Conservation (phyloP, 2,888 invertebrate genomes). For the Tortricodes alternella region DNA sequence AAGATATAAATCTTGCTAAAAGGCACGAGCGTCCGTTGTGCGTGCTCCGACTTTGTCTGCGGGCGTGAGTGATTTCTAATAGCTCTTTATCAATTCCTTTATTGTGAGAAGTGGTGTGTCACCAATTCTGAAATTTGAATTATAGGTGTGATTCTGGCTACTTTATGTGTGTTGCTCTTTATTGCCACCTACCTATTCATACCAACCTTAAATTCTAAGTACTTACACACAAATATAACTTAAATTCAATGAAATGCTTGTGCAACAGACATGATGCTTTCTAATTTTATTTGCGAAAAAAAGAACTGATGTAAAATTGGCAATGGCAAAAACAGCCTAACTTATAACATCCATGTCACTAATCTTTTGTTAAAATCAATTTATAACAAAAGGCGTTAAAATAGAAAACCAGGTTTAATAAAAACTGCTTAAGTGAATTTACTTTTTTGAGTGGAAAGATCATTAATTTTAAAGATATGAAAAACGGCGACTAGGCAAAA, state of each 20-base stretch:
- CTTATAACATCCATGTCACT: conserved; percentile 43
- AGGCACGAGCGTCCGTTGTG: conserved; percentile 60
- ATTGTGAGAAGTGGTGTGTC: conserved; percentile 55
- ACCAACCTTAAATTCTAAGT: conserved; percentile 9
- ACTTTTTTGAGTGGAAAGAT: conserved; percentile 14
- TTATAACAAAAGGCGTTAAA: conserved; percentile 61
- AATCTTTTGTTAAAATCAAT: conserved; percentile 57
- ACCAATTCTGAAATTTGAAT: conserved; percentile 41
- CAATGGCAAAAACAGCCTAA: conserved; percentile 36
- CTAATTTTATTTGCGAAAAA: conserved; percentile 2
- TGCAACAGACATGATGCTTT: neutral
- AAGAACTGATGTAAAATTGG: conserved; percentile 6
- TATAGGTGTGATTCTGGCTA: conserved; percentile 41
- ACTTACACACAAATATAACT: conserved; percentile 1
- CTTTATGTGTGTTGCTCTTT: conserved; percentile 29
- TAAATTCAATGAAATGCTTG: neutral
- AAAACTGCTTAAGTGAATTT: conserved; percentile 11
- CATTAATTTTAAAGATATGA: conserved; percentile 20
- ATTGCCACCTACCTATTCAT: conserved; percentile 10
- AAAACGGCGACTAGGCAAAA: neutral
- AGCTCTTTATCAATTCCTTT: conserved; percentile 42
- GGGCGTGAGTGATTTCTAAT: conserved; percentile 65
- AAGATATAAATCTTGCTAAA: conserved; percentile 72
- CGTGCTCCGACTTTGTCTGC: conserved; percentile 36
- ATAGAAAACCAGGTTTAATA: conserved; percentile 40